Evolutionary conservation across 2,888 invertebrate genomes (phyloP).

Genomic region (Acheta domesticus): DNA sequence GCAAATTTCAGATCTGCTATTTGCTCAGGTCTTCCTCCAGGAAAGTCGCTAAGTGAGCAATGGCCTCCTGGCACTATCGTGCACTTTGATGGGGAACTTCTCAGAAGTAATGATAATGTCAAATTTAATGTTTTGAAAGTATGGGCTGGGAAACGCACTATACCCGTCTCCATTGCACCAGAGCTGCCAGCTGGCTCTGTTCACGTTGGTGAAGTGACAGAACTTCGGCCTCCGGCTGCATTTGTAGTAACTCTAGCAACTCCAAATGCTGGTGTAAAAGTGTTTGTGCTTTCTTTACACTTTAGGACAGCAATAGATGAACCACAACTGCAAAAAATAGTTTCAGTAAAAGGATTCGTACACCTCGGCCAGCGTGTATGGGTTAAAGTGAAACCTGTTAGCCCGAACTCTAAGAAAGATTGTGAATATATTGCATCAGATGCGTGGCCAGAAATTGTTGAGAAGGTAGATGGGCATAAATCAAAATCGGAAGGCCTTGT

Average conservation of each 20-base stretch:
- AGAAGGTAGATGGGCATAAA: too few relatives aligned
- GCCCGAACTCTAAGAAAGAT: not conserved
- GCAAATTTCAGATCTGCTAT: not conserved
- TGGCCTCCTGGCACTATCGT: not conserved
- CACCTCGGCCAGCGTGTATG: not conserved
- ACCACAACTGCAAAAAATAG: not conserved
- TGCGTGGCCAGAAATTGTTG: not conserved
- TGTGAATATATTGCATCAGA: not conserved
- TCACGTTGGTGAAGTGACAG: not conserved
- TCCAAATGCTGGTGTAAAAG: not conserved
- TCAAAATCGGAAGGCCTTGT: too few relatives aligned
- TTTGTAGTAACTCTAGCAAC: not conserved
- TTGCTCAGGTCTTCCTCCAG: not conserved
- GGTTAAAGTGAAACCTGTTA: not conserved
- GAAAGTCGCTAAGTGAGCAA: not conserved
- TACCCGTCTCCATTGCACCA: not conserved
- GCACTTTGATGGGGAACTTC: not conserved
- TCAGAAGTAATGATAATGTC: not conserved
- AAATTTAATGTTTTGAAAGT: not conserved
- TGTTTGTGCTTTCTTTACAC: not conserved
- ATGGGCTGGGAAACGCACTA: not conserved
- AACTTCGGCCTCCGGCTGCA: not conserved
- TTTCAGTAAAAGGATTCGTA: not conserved
- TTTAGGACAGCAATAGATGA: not conserved
- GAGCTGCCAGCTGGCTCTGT: not conserved